A percentile compares a stretch with the other conserved stretches of the same genome.
These are phyloP conservation scores for human (Homo sapiens) DNA, from an alignment of 2,113 vertebrate species.

Conservation along the genomic window DNA sequence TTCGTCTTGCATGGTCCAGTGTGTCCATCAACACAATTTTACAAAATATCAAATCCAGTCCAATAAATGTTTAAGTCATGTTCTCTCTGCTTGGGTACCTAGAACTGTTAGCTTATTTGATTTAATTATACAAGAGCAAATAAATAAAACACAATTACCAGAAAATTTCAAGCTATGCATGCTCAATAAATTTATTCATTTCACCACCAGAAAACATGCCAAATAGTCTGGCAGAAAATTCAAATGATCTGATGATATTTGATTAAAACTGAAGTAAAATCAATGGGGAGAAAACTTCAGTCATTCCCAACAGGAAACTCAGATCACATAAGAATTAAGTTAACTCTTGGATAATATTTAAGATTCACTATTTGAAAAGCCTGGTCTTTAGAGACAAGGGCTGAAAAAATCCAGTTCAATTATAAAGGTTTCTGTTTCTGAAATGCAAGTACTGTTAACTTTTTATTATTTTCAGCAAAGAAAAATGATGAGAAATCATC, in stretches of 20 bases:
- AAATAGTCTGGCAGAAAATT: conserved; percentile 47
- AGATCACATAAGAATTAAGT: not conserved
- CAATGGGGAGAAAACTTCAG: not conserved
- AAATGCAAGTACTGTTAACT: not conserved
- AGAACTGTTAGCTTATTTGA: conserved; percentile 42
- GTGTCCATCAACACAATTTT: not conserved
- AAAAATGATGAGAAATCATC: not conserved
- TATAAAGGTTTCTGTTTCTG: not conserved
- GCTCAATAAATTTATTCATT: conserved; percentile 45
- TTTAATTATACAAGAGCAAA: conserved; percentile 64
- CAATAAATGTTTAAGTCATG: conserved; percentile 12
- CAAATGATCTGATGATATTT: conserved; percentile 27
- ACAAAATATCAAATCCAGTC: conserved; percentile 48
- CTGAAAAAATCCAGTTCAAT: not conserved
- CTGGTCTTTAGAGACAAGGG: not conserved
- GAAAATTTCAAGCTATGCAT: conserved; percentile 40
- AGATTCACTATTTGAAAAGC: conserved; percentile 28
- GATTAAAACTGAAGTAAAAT: conserved; percentile 48
- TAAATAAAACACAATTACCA: conserved; percentile 40
- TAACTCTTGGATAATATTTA: conserved; percentile 36
- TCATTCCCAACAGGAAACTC: not conserved
- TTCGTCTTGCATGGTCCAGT: conserved; percentile 25
- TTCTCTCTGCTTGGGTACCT: not conserved
- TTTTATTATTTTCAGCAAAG: not conserved
- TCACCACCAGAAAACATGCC: conserved; percentile 33